Evolutionary conservation across 2,888 invertebrate species (phyloP), one percentile per base, ranked within the genome.

Genomic region (Theretra japonica): DNA sequence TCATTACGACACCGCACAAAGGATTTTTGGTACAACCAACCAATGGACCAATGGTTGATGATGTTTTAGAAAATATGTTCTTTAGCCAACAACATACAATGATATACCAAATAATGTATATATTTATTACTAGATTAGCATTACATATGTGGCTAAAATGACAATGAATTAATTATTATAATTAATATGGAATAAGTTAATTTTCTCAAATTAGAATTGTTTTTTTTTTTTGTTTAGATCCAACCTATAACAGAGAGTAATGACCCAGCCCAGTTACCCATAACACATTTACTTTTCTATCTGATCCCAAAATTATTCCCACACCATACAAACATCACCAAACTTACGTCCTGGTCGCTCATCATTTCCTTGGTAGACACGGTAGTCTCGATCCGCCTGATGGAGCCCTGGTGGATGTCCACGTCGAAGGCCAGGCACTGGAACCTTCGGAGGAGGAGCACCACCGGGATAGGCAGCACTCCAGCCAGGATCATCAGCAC

Each of bases 341-440:
- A 28, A 28, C 97, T 97, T 90, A 98, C 98, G 90, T 98, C 98
- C 83, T 98, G 97, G 82, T 98, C 98, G 77, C 97, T 97, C 95
- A 98, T 98, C 98, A 98, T 98, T 91, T 98, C 98, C 89, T 98
- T 98, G 33, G 98, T 98, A 28, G 98, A 98, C 17, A 98, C 98
- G 0, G 98, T 98, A 48, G 98, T 98, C 88, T 98, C 98, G 83
- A 98, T 98, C 80, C 98, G 96, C 82, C 98, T 95, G 88, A 98
- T 98, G 76, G 98, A 98, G 41, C 98, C 98, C 94, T 98, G 97
- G 88, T 98, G 98, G 84, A 98, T 98, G 90, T 98, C 97, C 82
- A 98, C 96, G 87, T 98, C 98, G 80, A 98, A 95, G 80, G 97
- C 96, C 76, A 98, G 95, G 86, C 98, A 97, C 90, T 98, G 98